These are phyloP conservation scores for Macropis europaea DNA, from an alignment of 2,888 invertebrate species.

Conservation along the genomic window DNA sequence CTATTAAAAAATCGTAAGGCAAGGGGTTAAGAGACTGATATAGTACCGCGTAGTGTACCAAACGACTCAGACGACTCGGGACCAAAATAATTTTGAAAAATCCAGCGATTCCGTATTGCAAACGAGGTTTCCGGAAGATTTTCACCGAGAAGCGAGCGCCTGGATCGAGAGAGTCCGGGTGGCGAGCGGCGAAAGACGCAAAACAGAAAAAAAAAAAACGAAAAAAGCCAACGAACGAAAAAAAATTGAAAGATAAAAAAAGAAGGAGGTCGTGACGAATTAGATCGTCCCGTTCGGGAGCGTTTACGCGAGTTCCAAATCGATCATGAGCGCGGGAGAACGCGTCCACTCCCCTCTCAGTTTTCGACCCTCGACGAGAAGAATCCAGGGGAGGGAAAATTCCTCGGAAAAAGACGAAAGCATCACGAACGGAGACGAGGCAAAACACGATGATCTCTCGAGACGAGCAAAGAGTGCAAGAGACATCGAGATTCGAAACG, in stretches of 20 bases:
- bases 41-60: no score
- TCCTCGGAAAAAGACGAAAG: no score
- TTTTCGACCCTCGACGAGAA: background rate
- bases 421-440: no score
- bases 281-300: conserved; percentile 2
- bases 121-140: conserved; percentile 10
- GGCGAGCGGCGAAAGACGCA: background rate
- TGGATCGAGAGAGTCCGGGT: conserved; percentile 18
- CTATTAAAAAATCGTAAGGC: no score
- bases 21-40: no score
- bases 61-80: no score
- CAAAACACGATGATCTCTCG: conserved; percentile 4
- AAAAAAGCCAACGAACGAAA: background rate
- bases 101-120: background rate
- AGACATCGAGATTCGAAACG: conserved; percentile 37
- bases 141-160: conserved; percentile 3
- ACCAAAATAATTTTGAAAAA: no score
- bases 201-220: background rate
- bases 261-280: conserved; percentile 9
- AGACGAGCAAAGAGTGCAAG: conserved; percentile 40
- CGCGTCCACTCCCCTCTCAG: conserved; percentile 3
- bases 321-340: no score
- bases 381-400: background rate
- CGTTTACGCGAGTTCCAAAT: no score
- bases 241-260: background rate